Evolutionary conservation across 92 coral and sea anemone species (phyloP), one percentile per base, ranked within the genome.

Genomic region (Anthopleura xanthogrammica): DNA sequence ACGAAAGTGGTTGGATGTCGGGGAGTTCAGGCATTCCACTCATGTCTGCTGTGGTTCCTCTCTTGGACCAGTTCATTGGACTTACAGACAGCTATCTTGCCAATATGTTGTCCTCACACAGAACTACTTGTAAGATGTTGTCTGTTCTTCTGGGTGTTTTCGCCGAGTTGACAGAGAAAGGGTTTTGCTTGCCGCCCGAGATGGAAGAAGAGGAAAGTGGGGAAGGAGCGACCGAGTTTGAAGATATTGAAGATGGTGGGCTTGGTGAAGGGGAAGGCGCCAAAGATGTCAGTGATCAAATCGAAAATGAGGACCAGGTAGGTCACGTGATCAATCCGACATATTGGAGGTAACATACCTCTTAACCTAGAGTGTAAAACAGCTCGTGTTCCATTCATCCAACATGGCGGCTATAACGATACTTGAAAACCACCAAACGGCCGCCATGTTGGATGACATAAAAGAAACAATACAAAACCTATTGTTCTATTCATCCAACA

Each of bases 231-330:
- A 94, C 99, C 7, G 92, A 90, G 80, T 96, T 96, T 83, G 98
- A 96, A 79, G 94, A 96, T 79, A 86, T 91, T 64, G 97, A 96
- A 82, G 92, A 93, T 65, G 97, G 99, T 13, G 99, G 99, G 41
- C 90, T 96, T 17, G 99, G 99, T 7, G 98, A 96, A 77, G 99
- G 99, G 55, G 99, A 96, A 68, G 99, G 99, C 11, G 88, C 86
- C 65, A 96, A 96, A 85, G 99, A 96, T 85, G 98, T 96, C 87
- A 94, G 98, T 73, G 99, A 96, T 80, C 93, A 96, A 82, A 96
- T 96, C 76, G 99, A 96, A 83, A 92, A 85, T 57, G 98, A 96
- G 60, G 99, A 94, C 58, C 98, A 95, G 96, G 98, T 95, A 62
- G 29, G 40, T 56, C 11, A 72, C 77, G 52, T 72, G 46, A 17